phyloP scores from a whole-genome alignment of 1,140 invertebrate genomes.

The Diorhabda elongata region DNA sequence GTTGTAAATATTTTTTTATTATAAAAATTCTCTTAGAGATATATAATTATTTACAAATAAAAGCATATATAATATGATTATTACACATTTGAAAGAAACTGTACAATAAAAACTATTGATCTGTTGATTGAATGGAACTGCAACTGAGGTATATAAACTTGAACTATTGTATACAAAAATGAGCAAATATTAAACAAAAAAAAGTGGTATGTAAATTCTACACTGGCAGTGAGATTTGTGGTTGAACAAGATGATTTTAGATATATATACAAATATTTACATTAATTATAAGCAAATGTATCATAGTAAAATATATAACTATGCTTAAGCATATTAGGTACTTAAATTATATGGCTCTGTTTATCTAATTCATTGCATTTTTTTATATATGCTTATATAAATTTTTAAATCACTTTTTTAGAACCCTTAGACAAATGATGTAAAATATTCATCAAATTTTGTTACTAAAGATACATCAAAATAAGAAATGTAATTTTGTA shows the following conservation, averaged over 20 bases:
- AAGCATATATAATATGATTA: slow-evolving; percentile 24
- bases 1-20: slow-evolving; percentile 21
- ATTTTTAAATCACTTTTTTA: slow-evolving; percentile 19
- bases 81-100: slow-evolving; percentile 5
- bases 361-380: too few species aligned
- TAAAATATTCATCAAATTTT: too few species aligned
- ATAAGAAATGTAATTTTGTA: too few species aligned
- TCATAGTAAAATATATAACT: slow-evolving; percentile 12
- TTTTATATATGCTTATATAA: slow-evolving; percentile 12
- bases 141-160: slow-evolving; percentile 21
- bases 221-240: slow-evolving; percentile 8
- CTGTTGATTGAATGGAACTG: slow-evolving; percentile 19
- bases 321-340: slow-evolving; percentile 19
- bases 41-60: slow-evolving; percentile 24
- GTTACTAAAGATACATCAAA: too few species aligned
- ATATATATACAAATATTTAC: slow-evolving; percentile 20
- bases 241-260: slow-evolving; percentile 15
- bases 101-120: slow-evolving; percentile 20
- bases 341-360: slow-evolving; percentile 6
- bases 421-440: too few species aligned
- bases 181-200: slow-evolving; percentile 3
- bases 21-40: slow-evolving; percentile 24
- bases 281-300: slow-evolving; percentile 18
- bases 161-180: slow-evolving; percentile 21
- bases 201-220: neutral